These are phyloP conservation scores for Atta colombica DNA, from an alignment of 1,140 invertebrate genomes.

Conservation along the genomic window DNA sequence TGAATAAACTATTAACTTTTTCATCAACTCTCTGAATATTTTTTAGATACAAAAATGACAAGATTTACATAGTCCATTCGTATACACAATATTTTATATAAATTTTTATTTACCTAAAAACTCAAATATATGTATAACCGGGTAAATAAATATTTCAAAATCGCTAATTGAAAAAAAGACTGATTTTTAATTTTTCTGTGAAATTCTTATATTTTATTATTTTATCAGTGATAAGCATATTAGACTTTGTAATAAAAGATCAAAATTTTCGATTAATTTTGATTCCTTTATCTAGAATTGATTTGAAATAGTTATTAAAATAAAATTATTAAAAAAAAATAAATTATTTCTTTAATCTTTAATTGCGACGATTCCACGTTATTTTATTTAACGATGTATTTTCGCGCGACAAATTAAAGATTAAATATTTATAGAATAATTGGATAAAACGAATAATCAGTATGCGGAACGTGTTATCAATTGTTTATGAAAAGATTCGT, in stretches of 20 bases:
- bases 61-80: background rate
- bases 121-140: background rate
- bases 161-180: background rate
- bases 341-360: constrained; percentile 13
- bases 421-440: background rate
- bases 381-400: no score
- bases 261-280: background rate
- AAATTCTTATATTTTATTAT: background rate
- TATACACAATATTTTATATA: background rate
- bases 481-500: background rate
- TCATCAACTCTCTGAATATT: background rate
- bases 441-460: background rate
- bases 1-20: background rate
- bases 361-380: no score
- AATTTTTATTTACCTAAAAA: constrained; percentile 11
- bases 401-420: no score
- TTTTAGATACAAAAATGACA: constrained; percentile 4
- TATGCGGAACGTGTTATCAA: background rate
- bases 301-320: background rate
- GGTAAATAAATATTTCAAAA: background rate
- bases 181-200: background rate
- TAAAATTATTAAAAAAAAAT: background rate
- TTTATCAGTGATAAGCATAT: constrained; percentile 5
- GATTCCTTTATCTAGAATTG: background rate
- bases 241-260: background rate